Conservation (phyloP, 2,797 vertebrate genomes). For the Alcedo atthis region DNA sequence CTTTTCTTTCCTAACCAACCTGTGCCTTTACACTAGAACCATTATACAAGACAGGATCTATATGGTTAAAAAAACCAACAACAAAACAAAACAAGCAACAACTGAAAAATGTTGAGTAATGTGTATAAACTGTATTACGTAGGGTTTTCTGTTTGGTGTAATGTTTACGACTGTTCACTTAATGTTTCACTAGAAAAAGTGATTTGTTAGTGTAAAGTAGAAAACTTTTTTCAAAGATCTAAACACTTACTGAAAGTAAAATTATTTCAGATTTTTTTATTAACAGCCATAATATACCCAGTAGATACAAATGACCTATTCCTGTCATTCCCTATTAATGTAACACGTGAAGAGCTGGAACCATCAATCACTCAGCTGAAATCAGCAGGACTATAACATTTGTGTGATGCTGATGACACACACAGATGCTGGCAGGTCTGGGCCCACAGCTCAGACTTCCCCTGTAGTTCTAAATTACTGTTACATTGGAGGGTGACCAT, state of each 20-base stretch:
- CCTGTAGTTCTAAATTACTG: neutral
- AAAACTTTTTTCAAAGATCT: constrained; percentile 26
- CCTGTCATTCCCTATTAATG: neutral
- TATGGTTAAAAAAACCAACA: constrained; percentile 64
- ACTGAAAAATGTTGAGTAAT: constrained; percentile 81
- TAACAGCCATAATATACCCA: constrained; percentile 10
- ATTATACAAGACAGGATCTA: constrained; percentile 81
- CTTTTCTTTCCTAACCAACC: constrained; percentile 86
- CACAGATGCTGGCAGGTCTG: neutral
- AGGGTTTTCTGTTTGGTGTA: constrained; percentile 64
- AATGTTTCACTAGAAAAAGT: constrained; percentile 74
- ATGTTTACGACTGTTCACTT: constrained; percentile 74
- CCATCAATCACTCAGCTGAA: neutral
- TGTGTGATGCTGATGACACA: neutral
- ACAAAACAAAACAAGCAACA: constrained; percentile 82
- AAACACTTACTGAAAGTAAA: constrained; percentile 30
- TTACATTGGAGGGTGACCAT: neutral
- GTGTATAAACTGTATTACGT: constrained; percentile 78
- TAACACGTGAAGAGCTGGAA: constrained; percentile 10
- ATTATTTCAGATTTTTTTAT: constrained; percentile 51
- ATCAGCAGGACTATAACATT: neutral
- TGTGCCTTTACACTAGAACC: constrained; percentile 92
- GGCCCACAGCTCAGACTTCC: neutral
- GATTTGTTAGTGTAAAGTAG: constrained; percentile 69
- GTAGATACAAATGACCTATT: neutral